Evolutionary conservation across 2,113 vertebrate species (phyloP).

Genomic region (Plecturocebus donacophilus): DNA sequence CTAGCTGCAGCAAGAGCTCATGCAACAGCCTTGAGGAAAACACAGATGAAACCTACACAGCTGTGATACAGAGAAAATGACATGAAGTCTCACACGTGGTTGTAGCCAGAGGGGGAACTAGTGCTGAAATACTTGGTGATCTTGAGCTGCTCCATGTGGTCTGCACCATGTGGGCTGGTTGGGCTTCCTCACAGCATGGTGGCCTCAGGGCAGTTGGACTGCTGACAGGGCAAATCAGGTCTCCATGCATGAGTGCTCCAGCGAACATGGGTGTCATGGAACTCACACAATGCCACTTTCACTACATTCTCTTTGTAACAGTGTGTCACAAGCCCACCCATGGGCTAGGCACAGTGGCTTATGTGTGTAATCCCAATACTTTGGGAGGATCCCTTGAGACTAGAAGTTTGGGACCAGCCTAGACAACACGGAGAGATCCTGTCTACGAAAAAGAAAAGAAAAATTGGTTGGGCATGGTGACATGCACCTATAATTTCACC

Average conservation of each 20-base stretch:
- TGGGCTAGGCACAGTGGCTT: too few species aligned
- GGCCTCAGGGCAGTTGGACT: background rate
- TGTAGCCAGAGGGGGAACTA: rapidly evolving
- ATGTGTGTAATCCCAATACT: too few species aligned
- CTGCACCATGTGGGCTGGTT: background rate
- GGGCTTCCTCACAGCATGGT: background rate
- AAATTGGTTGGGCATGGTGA: too few species aligned
- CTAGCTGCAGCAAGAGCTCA: background rate
- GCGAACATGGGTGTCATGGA: background rate
- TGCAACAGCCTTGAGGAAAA: background rate
- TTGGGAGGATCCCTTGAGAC: too few species aligned
- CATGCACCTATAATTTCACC: too few species aligned
- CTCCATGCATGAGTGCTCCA: background rate
- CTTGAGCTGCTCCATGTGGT: background rate
- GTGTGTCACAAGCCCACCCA: background rate
- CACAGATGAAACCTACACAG: rapidly evolving
- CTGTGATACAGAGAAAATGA: background rate
- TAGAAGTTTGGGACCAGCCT: too few species aligned
- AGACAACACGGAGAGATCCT: too few species aligned
- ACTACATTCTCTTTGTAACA: background rate
- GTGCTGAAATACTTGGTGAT: background rate
- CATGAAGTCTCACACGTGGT: rapidly evolving
- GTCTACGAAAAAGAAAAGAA: too few species aligned
- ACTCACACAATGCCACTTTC: too few species aligned
- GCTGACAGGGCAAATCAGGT: background rate